Percentiles rank a stretch among this genome's conserved stretches.
Evolutionary conservation across 2,888 invertebrate genomes (phyloP).

Genomic region (Thecocarcelia acutangulata): DNA sequence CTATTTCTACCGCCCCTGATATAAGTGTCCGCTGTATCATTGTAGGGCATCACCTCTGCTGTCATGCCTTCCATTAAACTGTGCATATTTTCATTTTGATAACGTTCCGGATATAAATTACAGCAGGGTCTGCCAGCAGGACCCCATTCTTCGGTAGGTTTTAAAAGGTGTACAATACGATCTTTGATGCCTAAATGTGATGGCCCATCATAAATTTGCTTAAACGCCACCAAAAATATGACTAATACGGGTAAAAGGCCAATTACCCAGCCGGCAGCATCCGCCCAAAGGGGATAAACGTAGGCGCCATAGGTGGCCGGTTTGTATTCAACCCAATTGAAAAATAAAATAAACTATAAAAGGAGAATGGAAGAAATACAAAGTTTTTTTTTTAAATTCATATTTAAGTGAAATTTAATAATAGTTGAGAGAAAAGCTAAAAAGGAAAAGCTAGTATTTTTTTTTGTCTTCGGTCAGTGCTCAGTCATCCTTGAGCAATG

Average conservation of each 20-base stretch:
- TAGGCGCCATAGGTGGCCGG: constrained; percentile 88
- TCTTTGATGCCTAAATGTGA: constrained; percentile 83
- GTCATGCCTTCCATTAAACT: constrained; percentile 80
- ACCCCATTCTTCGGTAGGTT: constrained; percentile 89
- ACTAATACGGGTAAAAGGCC: constrained; percentile 88
- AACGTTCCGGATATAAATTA: constrained; percentile 77
- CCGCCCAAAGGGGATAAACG: constrained; percentile 91
- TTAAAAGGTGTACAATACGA: constrained; percentile 84
- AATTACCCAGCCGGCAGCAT: constrained; percentile 88
- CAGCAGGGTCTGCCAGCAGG: constrained; percentile 82
- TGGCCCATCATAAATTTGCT: constrained; percentile 84
- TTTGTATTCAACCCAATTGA: constrained; percentile 90
- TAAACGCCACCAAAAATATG: constrained; percentile 84
- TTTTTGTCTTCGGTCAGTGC: too few relatives aligned
- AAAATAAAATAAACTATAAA: constrained; percentile 87
- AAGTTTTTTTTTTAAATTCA: not conserved
- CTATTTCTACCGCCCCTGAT: constrained; percentile 59
- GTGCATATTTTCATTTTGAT: constrained; percentile 81
- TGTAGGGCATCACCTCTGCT: constrained; percentile 72
- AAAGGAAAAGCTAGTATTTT: too few relatives aligned
- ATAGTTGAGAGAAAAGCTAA: not conserved
- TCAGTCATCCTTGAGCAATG: too few relatives aligned
- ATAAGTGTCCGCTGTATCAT: constrained; percentile 70
- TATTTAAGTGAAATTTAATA: not conserved
- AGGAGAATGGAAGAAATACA: not conserved